Base-by-base conservation (phyloP, 2,113 vertebrate genomes). In the Raja brachyura region DNA sequence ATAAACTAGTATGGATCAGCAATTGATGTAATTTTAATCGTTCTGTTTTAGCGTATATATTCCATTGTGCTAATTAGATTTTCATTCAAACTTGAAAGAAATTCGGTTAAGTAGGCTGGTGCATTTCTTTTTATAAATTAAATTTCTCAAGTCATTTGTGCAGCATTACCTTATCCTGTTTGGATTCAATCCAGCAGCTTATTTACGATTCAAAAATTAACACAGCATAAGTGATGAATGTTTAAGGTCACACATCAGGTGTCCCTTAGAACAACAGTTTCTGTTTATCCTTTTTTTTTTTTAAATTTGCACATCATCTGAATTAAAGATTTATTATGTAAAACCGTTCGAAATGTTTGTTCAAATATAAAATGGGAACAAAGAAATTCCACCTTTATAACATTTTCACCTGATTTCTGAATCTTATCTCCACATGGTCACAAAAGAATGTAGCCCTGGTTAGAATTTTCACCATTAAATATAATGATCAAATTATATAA, bases 121-220 rank as follows among this genome's bases (percentile, higher is more conserved):
- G 33, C 22, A 92, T 73, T 92, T 73, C 73, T 92, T 92, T 73
- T 92, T 39, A 92, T 25, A 54, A 92, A 92, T 54, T 92, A 31
- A 92, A 92, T 92, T 92, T 92, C 66, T 92, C 90, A 92, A 92
- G 22, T 92, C 39, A 92, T 54, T 92, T 92, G 8, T 25, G 31
- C 22, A 20, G 39, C 39, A 92, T 92, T 73, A 92, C 33, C 20
- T 73, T 92, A 63, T 54, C 18, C 10, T 70, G 25, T 92, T 92
- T 92, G 66, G 90, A 13, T 25, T 54, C 20, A 4, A 22, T 66
- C 66, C 90, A 92, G 39, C 63, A 92, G 39, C 33, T 73, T 48
- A 92, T 25, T 92, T 73, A 74, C 14, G 39, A 74, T 92, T 92
- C 20, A 92, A 92, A 92, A 92, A 73, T 73, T 73, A 73, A 92